A percentile compares a stretch with the other conserved stretches of the same genome.
These are phyloP conservation scores for Taxidea taxus DNA, from an alignment of 2,113 vertebrate genomes.

Conservation along the genomic window DNA sequence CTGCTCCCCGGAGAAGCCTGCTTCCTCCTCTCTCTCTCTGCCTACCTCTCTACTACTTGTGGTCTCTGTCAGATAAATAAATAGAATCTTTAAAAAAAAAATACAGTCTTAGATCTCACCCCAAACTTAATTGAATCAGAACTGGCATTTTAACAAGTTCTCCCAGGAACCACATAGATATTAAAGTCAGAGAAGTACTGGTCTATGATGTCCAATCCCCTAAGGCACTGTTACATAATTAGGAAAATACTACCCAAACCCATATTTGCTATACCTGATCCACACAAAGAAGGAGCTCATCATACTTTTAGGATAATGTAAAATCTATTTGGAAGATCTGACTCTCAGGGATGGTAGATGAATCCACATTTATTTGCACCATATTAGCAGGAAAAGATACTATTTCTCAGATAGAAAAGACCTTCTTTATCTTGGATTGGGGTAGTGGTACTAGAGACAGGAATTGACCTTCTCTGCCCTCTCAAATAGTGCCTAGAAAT, in stretches of 20 bases:
- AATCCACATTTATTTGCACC: background rate
- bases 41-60: too few relatives aligned
- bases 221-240: background rate
- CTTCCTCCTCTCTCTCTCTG: too few relatives aligned
- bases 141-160: background rate
- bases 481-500: background rate
- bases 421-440: background rate
- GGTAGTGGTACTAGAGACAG: background rate
- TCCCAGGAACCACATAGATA: background rate
- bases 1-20: too few relatives aligned
- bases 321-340: background rate
- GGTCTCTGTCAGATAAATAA: too few relatives aligned
- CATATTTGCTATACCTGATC: background rate
- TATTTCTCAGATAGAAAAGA: background rate
- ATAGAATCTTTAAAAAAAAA: too few relatives aligned
- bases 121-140: background rate
- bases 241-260: background rate
- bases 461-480: background rate
- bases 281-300: background rate
- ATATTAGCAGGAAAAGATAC: constrained; percentile 12
- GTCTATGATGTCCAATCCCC: background rate
- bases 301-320: background rate
- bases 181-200: background rate
- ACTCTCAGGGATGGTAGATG: background rate
- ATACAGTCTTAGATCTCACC: background rate